phyloP scores from a whole-genome alignment of 2,888 invertebrate genomes.

The Dryadula phaetusa region DNA sequence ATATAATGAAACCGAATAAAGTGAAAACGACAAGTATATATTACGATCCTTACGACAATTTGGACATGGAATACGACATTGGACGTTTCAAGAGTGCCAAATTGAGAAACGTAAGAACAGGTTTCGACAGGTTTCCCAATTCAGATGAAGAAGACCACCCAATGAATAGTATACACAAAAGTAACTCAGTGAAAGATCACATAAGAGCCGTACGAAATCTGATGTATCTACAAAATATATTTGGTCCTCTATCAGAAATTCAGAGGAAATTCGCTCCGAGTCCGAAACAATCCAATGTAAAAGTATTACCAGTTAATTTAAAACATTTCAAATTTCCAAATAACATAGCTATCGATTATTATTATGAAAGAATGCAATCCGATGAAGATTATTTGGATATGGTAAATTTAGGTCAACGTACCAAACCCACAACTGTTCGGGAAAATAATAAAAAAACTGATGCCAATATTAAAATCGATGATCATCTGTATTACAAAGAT shows the following conservation, averaged over 20 bases:
- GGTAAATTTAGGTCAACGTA: not conserved
- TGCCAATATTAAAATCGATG: conserved; percentile 19
- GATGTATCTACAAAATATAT: conserved; percentile 49
- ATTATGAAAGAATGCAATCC: conserved; percentile 47
- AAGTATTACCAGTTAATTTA: not conserved
- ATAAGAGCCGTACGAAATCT: conserved; percentile 53
- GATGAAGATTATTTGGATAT: not conserved
- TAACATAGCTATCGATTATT: conserved; percentile 52
- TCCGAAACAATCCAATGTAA: conserved; percentile 4
- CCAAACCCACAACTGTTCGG: not conserved
- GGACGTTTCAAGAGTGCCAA: conserved; percentile 47
- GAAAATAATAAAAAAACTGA: conserved; percentile 26
- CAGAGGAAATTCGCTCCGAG: conserved; percentile 3
- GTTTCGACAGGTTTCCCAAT: conserved; percentile 30
- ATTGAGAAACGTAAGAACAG: conserved; percentile 1
- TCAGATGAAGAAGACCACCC: conserved; percentile 45
- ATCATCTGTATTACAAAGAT: not conserved
- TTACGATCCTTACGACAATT: conserved; percentile 55
- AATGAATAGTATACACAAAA: conserved; percentile 43
- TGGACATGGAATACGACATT: conserved; percentile 55
- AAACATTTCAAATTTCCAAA: conserved; percentile 5
- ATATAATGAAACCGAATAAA: conserved; percentile 30
- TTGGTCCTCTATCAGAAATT: conserved; percentile 41
- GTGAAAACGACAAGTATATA: conserved; percentile 39
- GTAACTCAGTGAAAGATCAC: conserved; percentile 49